Conservation (phyloP, 2,797 vertebrate genomes). For the Nothura maculosa region DNA sequence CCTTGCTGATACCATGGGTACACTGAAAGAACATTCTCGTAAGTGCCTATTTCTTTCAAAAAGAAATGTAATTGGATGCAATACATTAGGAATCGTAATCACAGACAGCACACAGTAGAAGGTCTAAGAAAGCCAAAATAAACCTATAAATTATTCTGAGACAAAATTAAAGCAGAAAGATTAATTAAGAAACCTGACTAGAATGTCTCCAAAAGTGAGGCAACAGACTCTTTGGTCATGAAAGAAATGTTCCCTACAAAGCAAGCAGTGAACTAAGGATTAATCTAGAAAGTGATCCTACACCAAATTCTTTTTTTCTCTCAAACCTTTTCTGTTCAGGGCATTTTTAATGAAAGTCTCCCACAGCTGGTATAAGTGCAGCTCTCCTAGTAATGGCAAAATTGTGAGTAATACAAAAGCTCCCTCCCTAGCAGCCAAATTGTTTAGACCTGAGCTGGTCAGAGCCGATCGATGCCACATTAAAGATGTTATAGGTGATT, state of each 20-base stretch:
- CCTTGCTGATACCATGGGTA: not conserved
- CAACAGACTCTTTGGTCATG: not conserved
- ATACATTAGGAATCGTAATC: not conserved
- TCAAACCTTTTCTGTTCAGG: not conserved
- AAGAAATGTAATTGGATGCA: not conserved
- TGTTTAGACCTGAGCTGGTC: not conserved
- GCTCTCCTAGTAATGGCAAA: not conserved
- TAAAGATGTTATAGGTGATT: not conserved
- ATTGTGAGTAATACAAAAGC: not conserved
- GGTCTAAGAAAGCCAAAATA: not conserved
- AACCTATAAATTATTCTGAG: not conserved
- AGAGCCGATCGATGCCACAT: not conserved
- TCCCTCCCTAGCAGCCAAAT: not conserved
- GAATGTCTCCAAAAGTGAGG: not conserved
- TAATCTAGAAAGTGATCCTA: not conserved
- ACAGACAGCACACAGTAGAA: not conserved
- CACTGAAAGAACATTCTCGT: not conserved
- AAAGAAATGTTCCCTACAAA: not conserved
- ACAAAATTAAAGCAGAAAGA: constrained; percentile 13
- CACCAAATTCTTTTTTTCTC: not conserved
- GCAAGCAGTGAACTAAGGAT: not conserved
- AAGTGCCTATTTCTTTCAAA: not conserved
- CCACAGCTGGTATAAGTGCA: not conserved
- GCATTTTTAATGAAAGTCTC: constrained; percentile 5
- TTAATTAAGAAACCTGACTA: constrained; percentile 26